Conservation (phyloP, 35 echinoderm and acorn worm species). For the Patiria miniata region DNA sequence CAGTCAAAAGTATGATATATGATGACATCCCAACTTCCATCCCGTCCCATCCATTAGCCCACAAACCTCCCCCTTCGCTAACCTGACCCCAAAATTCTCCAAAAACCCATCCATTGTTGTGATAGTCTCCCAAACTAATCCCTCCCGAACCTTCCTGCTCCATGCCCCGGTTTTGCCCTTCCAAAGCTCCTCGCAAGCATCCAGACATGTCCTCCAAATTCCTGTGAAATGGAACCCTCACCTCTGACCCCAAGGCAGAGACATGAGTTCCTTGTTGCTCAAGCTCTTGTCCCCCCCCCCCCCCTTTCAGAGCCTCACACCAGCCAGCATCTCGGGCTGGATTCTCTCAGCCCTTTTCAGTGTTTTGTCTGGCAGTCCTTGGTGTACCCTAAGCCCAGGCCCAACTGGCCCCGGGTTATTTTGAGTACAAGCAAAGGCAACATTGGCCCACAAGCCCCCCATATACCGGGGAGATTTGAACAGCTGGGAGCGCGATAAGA, state of each 20-base stretch:
- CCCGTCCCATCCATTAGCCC: too few relatives aligned
- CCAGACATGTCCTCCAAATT: background rate
- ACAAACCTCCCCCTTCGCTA: too few relatives aligned
- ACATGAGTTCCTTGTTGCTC: too few relatives aligned
- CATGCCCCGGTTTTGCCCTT: background rate
- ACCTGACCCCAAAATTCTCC: too few relatives aligned
- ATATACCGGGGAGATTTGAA: constrained; percentile 12
- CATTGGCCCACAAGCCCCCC: background rate
- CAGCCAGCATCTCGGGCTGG: too few relatives aligned
- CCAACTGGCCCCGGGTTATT: background rate
- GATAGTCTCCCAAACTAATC: background rate
- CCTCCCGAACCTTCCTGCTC: background rate
- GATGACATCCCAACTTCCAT: too few relatives aligned
- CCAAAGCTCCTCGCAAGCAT: background rate
- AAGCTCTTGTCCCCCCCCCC: too few relatives aligned
- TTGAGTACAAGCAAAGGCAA: constrained; percentile 32
- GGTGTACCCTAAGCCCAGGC: background rate
- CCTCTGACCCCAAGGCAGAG: background rate
- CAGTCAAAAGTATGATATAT: too few relatives aligned
- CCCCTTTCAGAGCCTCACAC: too few relatives aligned
- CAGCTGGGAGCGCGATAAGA: constrained; percentile 1
- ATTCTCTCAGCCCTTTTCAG: too few relatives aligned
- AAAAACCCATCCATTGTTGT: background rate
- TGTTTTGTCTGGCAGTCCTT: background rate
- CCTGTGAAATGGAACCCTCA: background rate